Evolutionary conservation across 2,888 invertebrate genomes (phyloP), one percentile per base, ranked within the genome.

Genomic region (Pseudanteris insignis): DNA sequence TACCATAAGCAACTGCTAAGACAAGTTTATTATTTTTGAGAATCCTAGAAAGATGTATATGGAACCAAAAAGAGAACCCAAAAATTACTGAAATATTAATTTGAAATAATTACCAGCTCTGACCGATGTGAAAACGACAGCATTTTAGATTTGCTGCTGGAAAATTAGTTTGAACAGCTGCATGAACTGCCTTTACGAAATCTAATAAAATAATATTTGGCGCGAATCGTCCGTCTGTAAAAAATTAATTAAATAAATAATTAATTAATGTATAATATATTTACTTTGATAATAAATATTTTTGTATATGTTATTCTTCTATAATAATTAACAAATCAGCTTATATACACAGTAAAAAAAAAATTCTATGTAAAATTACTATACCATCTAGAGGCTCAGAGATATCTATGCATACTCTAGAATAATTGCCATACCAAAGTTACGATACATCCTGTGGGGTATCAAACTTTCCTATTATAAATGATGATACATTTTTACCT

Each of bases 81-180:
- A 26, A 26, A 26, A n/a, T n/a, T n/a, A 26, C 3, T 8, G 26
- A 26, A 26, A 26, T 2, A n/a, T 26, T 2, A 8, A n/a, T 2
- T 6, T 26, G 18, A 18, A 18, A 18, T 6, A 4, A 18, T 26
- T 14, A 32, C 38, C 38, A 38, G 9, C 29, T 29, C 9, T 41
- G 41, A 10, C 41, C 29, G 7, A 41, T 7, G n/a, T 41, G 41
- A 12, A 41, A 41, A 18, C 30, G 41, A 15, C 18, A 41, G n/a
- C 41, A 41, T 41, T 41, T 5, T 7, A 41, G 7, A n/a, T 28
- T 29, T 1, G 15, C 9, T 9, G 9, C 7, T 11, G 43, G 9
- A 11, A 43, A 43, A 12, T 43, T 11, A 6, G 21, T n/a, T 18
- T 8, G 12, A 32, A 43, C 32, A 5, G 43, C 21, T 2, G 21